Percentiles rank a stretch among this genome's conserved stretches.
phyloP scores from a whole-genome alignment of 2,888 invertebrate species.

The Arge pagana region DNA sequence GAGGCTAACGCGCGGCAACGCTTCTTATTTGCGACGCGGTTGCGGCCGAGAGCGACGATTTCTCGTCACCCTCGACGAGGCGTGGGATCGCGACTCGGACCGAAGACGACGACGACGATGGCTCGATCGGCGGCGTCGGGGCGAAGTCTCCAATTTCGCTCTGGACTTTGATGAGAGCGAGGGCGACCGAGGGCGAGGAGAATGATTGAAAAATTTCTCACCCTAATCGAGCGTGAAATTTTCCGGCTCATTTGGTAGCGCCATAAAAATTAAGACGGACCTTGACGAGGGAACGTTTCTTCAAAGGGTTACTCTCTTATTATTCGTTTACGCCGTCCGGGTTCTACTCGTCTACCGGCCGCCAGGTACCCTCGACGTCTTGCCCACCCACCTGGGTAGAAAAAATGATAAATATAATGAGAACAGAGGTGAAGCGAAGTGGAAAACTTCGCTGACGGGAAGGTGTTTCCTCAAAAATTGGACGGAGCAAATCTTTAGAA shows the following conservation, averaged over 20 bases:
- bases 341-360: not conserved
- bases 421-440: constrained; percentile 50
- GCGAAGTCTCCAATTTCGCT: too few relatives aligned
- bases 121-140: too few relatives aligned
- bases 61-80: too few relatives aligned
- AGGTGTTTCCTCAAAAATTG: too few relatives aligned
- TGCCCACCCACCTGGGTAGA: constrained; percentile 32
- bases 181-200: not conserved
- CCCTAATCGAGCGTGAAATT: constrained; percentile 49
- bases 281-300: constrained; percentile 35
- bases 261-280: constrained; percentile 52
- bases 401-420: constrained; percentile 55
- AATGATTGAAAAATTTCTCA: constrained; percentile 25
- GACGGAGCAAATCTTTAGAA: too few relatives aligned
- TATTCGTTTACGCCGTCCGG: not conserved
- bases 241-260: constrained; percentile 49
- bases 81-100: too few relatives aligned
- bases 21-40: too few relatives aligned
- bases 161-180: too few relatives aligned
- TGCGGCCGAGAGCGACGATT: too few relatives aligned
- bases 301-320: constrained; percentile 41
- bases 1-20: too few relatives aligned
- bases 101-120: too few relatives aligned
- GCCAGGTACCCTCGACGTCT: constrained; percentile 32
- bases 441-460: constrained; percentile 54